Conservation (phyloP, 2,113 vertebrate species). For the Zapornia atra region DNA sequence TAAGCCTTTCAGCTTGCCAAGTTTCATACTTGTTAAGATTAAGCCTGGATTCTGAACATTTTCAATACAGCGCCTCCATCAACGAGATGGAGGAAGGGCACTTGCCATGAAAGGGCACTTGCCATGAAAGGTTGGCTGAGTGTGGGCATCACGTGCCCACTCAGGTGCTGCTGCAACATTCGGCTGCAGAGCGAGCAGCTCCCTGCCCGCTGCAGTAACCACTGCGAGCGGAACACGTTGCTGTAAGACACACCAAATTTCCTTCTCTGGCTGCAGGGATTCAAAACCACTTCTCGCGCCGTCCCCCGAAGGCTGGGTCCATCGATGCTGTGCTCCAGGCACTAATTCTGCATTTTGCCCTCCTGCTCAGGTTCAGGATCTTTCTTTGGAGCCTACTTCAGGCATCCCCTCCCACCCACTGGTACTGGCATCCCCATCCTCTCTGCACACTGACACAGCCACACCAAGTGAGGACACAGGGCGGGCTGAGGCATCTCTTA, state of each 20-base stretch:
- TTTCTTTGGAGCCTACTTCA: not conserved
- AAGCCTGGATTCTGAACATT: not conserved
- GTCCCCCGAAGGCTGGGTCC: not conserved
- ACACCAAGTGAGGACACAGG: not conserved
- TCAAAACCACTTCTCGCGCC: not conserved
- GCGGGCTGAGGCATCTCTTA: not conserved
- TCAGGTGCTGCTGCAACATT: not conserved
- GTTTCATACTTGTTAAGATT: conserved; percentile 5
- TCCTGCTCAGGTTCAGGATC: not conserved
- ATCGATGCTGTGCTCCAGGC: not conserved
- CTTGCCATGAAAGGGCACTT: not conserved
- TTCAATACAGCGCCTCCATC: not conserved
- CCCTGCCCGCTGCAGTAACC: not conserved
- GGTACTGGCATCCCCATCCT: not conserved
- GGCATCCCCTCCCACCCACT: not conserved
- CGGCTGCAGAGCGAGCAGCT: not conserved
- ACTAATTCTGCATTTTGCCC: fast-evolving
- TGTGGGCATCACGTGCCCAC: fast-evolving
- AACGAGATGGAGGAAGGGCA: not conserved
- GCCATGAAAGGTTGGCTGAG: not conserved
- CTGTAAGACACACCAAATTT: not conserved
- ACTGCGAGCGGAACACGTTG: fast-evolving
- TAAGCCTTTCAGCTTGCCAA: conserved; percentile 44
- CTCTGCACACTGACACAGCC: not conserved
- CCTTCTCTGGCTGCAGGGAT: not conserved